These are phyloP conservation scores for Ochropacha duplaris DNA, from an alignment of 2,888 invertebrate species.

Conservation along the genomic window DNA sequence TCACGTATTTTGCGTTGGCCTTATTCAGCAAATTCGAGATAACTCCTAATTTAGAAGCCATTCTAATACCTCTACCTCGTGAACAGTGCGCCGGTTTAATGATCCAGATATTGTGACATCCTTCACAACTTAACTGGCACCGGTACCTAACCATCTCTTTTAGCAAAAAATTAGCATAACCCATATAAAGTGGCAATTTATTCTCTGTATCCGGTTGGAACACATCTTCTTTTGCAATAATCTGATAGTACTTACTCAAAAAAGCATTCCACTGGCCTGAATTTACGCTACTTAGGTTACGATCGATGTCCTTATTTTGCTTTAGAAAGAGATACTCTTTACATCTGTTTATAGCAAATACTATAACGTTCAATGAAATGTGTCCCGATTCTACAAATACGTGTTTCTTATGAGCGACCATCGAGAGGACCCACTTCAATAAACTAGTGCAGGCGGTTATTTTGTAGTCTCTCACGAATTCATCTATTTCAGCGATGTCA, in stretches of 20 bases:
- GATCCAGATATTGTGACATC: slow-evolving; percentile 93
- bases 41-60: slow-evolving; percentile 88
- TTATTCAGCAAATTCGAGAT: slow-evolving; percentile 85
- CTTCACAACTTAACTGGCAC: slow-evolving; percentile 88
- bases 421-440: slow-evolving; percentile 83
- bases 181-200: slow-evolving; percentile 58
- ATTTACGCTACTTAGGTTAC: slow-evolving; percentile 53
- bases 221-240: slow-evolving; percentile 82
- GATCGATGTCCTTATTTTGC: slow-evolving; percentile 86
- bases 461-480: slow-evolving; percentile 88
- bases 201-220: slow-evolving; percentile 67
- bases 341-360: slow-evolving; percentile 88
- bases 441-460: slow-evolving; percentile 90
- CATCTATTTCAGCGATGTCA: slow-evolving; percentile 80
- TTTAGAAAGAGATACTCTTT: slow-evolving; percentile 84
- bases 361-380: slow-evolving; percentile 81
- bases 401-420: slow-evolving; percentile 61
- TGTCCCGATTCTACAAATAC: slow-evolving; percentile 79
- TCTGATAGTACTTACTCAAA: slow-evolving; percentile 85
- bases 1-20: slow-evolving; percentile 87
- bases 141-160: slow-evolving; percentile 82
- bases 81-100: slow-evolving; percentile 93
- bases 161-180: slow-evolving; percentile 81
- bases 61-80: slow-evolving; percentile 91
- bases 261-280: slow-evolving; percentile 87